Percentiles rank a stretch among this genome's conserved stretches.
Evolutionary conservation across 2,888 invertebrate species (phyloP).

Genomic region (Caenorhabditis sulstoni): DNA sequence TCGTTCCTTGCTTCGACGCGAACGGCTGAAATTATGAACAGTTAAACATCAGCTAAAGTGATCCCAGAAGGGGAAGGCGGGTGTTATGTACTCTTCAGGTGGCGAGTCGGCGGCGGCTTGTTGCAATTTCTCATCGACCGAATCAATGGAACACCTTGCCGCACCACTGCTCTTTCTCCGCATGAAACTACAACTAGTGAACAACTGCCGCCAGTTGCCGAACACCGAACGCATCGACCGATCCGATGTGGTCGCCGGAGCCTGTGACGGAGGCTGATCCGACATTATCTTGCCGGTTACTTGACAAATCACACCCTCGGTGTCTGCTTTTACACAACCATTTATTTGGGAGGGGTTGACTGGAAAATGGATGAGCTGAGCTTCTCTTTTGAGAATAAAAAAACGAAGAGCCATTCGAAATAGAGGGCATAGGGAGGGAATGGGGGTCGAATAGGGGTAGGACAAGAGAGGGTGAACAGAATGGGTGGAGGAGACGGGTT

Average conservation of each 20-base stretch:
- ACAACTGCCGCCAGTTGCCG: slow-evolving; percentile 68
- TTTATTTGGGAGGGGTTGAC: neutral
- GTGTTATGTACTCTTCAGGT: slow-evolving; percentile 22
- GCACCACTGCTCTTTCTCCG: slow-evolving; percentile 64
- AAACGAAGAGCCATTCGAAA: no score
- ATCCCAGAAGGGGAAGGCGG: neutral
- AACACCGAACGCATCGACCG: slow-evolving; percentile 66
- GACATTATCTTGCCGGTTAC: slow-evolving; percentile 46
- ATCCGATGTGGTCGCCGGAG: slow-evolving; percentile 28
- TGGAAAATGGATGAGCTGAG: neutral
- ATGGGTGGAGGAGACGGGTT: slow-evolving; percentile 5
- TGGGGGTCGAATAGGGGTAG: neutral
- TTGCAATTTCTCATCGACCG: slow-evolving; percentile 20
- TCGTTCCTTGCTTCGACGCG: slow-evolving; percentile 60
- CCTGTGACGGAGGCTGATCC: neutral
- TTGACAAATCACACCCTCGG: no score
- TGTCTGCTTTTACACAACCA: no score
- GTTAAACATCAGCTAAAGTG: no score
- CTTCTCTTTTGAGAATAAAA: no score
- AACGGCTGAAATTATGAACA: slow-evolving; percentile 52
- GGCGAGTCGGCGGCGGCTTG: slow-evolving; percentile 18
- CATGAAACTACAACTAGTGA: slow-evolving; percentile 71
- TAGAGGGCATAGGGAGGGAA: neutral
- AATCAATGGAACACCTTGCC: slow-evolving; percentile 1
- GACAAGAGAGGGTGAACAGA: neutral